phyloP scores from a whole-genome alignment of 2,888 invertebrate species.

The Nebria salina region DNA sequence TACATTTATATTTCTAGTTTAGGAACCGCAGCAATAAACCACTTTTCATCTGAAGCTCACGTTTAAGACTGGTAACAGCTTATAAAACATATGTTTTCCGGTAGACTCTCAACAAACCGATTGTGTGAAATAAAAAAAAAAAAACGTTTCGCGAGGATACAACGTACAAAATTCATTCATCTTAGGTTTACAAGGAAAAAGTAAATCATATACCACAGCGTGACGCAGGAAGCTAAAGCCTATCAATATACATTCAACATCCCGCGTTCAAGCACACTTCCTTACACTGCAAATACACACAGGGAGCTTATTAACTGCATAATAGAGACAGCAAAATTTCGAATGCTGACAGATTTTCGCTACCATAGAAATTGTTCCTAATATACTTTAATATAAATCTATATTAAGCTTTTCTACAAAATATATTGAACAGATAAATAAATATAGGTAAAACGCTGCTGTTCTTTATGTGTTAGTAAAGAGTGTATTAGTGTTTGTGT shows the following conservation, averaged over 20 bases:
- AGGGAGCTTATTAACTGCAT: background rate
- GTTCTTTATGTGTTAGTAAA: background rate
- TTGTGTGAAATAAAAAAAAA: background rate
- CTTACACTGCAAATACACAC: background rate
- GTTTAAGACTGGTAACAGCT: too few species aligned
- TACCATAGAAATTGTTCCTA: too few species aligned
- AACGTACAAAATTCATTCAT: conserved; percentile 8
- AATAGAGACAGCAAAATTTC: background rate
- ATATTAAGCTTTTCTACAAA: background rate
- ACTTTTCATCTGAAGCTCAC: background rate
- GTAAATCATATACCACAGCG: conserved; percentile 28
- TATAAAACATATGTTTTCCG: too few species aligned
- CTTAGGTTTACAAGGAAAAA: conserved; percentile 23
- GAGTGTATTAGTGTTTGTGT: background rate
- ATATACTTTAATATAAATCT: too few species aligned
- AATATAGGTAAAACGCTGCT: too few species aligned
- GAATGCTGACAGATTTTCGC: too few species aligned
- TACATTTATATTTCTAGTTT: background rate
- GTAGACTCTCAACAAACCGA: too few species aligned
- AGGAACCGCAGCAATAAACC: background rate
- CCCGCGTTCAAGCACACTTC: background rate
- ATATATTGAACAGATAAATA: background rate
- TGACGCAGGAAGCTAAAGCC: conserved; percentile 5
- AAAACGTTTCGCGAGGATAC: background rate
- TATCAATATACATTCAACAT: conserved; percentile 16